Conservation (phyloP, 2,797 vertebrate genomes). For the Chromobotia macracanthus region DNA sequence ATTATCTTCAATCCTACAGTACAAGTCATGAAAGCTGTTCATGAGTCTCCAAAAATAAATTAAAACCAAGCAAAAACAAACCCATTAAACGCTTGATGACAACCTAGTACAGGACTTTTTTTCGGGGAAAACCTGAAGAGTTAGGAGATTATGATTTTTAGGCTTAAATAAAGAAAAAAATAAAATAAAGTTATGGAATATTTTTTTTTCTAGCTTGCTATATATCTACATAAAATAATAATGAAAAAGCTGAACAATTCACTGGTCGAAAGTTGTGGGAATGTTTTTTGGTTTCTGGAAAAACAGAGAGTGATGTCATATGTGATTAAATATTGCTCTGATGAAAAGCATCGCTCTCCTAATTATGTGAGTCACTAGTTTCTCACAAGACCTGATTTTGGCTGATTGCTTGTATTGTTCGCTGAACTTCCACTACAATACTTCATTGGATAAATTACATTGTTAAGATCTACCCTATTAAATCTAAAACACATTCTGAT, state of each 20-base stretch:
- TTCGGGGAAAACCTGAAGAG: too few species aligned
- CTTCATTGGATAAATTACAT: conserved; percentile 2
- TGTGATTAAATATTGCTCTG: neutral
- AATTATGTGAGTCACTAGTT: neutral
- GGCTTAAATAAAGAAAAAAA: neutral
- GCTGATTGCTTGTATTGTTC: conserved; percentile 31
- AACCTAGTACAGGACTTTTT: too few species aligned
- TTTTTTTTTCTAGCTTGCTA: too few species aligned
- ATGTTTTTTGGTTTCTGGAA: neutral
- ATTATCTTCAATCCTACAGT: neutral
- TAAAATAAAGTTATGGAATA: too few species aligned
- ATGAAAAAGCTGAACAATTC: too few species aligned
- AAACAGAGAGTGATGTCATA: neutral
- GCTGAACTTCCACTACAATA: neutral
- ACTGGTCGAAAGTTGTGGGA: too few species aligned
- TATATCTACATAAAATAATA: too few species aligned
- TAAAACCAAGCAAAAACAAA: neutral
- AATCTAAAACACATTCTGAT: conserved; percentile 3
- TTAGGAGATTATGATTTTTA: neutral
- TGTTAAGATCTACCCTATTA: conserved; percentile 10
- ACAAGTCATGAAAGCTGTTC: neutral
- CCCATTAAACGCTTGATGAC: neutral
- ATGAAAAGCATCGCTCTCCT: neutral
- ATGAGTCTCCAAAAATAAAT: neutral
- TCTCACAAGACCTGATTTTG: conserved; percentile 3